phyloP scores from a whole-genome alignment of 2,888 invertebrate species.

The Chaitophorus viminalis region DNA sequence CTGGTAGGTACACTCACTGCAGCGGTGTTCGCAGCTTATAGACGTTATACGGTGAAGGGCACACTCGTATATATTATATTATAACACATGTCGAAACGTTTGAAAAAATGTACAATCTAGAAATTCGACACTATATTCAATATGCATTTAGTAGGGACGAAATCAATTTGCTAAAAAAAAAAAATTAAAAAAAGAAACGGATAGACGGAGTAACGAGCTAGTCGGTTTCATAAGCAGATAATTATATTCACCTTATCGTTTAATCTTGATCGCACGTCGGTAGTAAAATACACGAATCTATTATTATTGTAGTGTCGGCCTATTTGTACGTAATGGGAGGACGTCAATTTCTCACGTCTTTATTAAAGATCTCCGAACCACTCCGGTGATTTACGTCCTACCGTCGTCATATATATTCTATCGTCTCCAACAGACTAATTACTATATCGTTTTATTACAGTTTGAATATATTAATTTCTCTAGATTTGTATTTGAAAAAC shows the following conservation, averaged over 20 bases:
- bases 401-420: background rate
- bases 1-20: background rate
- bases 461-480: background rate
- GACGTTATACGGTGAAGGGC: background rate
- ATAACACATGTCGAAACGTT: background rate
- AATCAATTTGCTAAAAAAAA: constrained; percentile 46
- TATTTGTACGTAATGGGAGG: constrained; percentile 27
- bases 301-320: constrained; percentile 4
- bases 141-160: background rate
- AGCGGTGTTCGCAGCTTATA: background rate
- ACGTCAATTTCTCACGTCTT: constrained; percentile 42
- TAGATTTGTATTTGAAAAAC: background rate
- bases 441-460: background rate
- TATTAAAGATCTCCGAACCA: background rate
- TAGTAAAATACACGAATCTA: constrained; percentile 33
- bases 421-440: background rate
- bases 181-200: background rate
- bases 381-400: constrained; percentile 6
- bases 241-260: constrained; percentile 24
- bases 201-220: background rate
- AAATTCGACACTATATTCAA: constrained; percentile 20
- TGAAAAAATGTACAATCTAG: background rate
- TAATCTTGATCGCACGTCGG: constrained; percentile 41
- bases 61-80: background rate
- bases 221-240: background rate